Evolutionary conservation across 1,140 invertebrate species (phyloP).

Genomic region (Cherax quadricarinatus): DNA sequence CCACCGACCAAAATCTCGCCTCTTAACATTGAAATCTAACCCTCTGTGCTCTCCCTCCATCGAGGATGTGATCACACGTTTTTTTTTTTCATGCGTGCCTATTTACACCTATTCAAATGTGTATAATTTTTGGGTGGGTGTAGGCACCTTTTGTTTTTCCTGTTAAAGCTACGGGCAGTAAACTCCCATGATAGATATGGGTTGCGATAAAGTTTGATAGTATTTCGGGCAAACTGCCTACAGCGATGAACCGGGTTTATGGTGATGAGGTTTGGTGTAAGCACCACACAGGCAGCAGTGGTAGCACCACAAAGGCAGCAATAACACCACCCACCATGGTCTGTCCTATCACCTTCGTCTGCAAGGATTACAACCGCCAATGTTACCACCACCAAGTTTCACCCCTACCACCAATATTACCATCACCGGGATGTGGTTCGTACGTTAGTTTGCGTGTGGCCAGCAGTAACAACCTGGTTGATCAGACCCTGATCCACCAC

Average conservation of each 20-base stretch:
- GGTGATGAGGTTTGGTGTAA: not conserved
- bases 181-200: not conserved
- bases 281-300: not conserved
- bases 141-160: not conserved
- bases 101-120: too few species aligned
- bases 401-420: not conserved
- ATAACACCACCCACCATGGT: too few species aligned
- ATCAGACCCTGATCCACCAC: too few species aligned
- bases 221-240: not conserved
- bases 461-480: too few species aligned
- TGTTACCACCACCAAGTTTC: not conserved
- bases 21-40: too few species aligned
- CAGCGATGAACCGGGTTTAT: not conserved
- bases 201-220: not conserved
- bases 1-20: too few species aligned
- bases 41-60: too few species aligned
- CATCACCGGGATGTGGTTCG: not conserved
- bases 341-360: too few species aligned
- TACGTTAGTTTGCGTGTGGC: too few species aligned
- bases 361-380: not conserved
- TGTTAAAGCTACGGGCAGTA: not conserved
- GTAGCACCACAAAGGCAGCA: not conserved
- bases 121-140: too few species aligned
- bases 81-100: too few species aligned
- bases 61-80: too few species aligned